phyloP scores from a whole-genome alignment of 2,888 invertebrate genomes.

The Acholoe squamosa region DNA sequence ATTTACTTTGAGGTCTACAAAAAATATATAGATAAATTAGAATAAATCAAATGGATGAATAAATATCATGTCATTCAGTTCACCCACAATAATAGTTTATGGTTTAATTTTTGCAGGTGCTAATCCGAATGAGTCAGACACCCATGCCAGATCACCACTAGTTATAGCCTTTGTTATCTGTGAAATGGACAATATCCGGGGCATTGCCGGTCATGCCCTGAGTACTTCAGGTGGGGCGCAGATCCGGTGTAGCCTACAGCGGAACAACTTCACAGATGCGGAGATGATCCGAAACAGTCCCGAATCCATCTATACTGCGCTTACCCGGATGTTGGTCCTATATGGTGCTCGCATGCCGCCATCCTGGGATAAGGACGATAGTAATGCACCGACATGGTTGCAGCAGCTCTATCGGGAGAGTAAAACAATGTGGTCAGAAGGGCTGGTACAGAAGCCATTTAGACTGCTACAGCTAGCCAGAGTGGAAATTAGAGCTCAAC shows the following conservation, averaged over 20 bases:
- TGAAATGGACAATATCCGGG: constrained; percentile 61
- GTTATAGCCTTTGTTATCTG: constrained; percentile 54
- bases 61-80: too few species aligned
- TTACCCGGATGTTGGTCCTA: constrained; percentile 52
- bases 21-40: too few species aligned
- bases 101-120: constrained; percentile 31
- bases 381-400: constrained; percentile 56
- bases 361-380: constrained; percentile 48
- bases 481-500: constrained; percentile 29
- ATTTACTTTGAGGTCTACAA: too few species aligned
- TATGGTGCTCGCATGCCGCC: constrained; percentile 36
- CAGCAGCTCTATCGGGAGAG: constrained; percentile 39
- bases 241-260: constrained; percentile 43
- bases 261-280: constrained; percentile 56
- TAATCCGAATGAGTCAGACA: constrained; percentile 59
- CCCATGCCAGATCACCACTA: constrained; percentile 34
- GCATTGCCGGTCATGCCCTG: constrained; percentile 28
- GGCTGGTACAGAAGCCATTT: neutral
- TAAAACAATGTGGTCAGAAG: neutral
- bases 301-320: constrained; percentile 29
- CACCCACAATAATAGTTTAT: neutral
- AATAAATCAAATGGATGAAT: too few species aligned
- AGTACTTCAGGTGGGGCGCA: constrained; percentile 9
- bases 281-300: constrained; percentile 39
- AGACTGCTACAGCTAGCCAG: constrained; percentile 16